Evolutionary conservation across 1,140 invertebrate genomes (phyloP).

Genomic region (Orchesella cincta): DNA sequence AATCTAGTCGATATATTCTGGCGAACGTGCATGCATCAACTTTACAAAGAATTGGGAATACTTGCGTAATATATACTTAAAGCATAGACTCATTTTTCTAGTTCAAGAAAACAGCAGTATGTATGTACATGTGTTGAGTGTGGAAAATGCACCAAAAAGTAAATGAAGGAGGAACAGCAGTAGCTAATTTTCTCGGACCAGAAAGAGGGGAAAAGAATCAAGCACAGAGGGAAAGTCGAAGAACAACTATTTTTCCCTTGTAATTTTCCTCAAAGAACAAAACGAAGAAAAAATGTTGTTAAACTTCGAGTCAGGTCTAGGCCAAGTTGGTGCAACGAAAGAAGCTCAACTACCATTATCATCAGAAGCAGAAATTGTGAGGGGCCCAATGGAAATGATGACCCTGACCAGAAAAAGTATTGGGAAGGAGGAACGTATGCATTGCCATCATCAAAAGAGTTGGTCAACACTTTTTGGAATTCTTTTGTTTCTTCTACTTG

Average conservation of each 20-base stretch:
- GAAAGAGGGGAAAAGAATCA: neutral
- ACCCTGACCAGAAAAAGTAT: neutral
- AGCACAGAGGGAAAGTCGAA: neutral
- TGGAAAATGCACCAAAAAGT: slow-evolving; percentile 8
- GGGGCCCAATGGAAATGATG: neutral
- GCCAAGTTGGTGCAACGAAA: neutral
- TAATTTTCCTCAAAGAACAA: neutral
- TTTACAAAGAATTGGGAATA: too few relatives aligned
- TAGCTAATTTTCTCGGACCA: slow-evolving; percentile 3
- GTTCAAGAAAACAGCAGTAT: neutral
- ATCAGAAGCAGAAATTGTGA: neutral
- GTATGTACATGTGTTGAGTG: too few relatives aligned
- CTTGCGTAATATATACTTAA: too few relatives aligned
- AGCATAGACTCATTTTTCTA: too few relatives aligned
- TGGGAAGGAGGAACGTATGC: too few relatives aligned
- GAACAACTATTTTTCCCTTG: neutral
- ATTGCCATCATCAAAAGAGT: neutral
- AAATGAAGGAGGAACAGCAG: neutral
- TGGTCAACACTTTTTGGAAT: neutral
- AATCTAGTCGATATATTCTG: neutral
- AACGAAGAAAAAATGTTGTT: slow-evolving; percentile 7
- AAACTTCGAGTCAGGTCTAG: neutral
- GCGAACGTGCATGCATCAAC: neutral
- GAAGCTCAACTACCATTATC: neutral
- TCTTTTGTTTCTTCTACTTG: neutral